Evolutionary conservation across 1,140 invertebrate species (phyloP).

Genomic region (Rhizoglyphus robini): DNA sequence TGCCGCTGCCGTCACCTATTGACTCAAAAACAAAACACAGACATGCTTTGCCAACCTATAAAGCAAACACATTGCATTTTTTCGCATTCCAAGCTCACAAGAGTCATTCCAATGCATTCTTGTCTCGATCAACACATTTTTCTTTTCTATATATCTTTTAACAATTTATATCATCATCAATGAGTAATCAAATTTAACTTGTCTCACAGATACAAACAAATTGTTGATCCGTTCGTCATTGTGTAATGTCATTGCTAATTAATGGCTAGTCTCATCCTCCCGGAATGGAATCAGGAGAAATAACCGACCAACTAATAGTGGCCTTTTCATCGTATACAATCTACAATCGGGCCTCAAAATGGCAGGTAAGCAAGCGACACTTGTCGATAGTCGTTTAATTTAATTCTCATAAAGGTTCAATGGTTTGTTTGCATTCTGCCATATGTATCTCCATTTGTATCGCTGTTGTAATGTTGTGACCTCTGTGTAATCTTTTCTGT

Average conservation of each 20-base stretch:
- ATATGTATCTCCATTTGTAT: background rate
- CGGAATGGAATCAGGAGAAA: constrained; percentile 77
- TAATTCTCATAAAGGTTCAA: background rate
- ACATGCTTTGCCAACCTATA: no score
- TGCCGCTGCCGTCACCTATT: no score
- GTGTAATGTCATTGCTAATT: no score
- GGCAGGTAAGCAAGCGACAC: constrained; percentile 55
- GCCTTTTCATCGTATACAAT: constrained; percentile 79
- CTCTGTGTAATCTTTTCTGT: background rate
- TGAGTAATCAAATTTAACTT: no score
- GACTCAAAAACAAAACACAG: no score
- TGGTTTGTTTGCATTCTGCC: background rate
- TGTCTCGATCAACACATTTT: no score
- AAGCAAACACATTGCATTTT: no score
- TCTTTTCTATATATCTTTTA: no score
- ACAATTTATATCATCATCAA: no score
- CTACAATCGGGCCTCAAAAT: constrained; percentile 73
- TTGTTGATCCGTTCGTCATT: background rate
- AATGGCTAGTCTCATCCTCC: constrained; percentile 39
- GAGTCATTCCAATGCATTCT: no score
- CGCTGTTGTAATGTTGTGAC: background rate
- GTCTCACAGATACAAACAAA: background rate
- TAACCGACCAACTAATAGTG: constrained; percentile 65
- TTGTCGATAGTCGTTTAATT: background rate
- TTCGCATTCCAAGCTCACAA: no score